phyloP scores from a whole-genome alignment of 2,888 invertebrate species.

The Herminia tarsipennalis region DNA sequence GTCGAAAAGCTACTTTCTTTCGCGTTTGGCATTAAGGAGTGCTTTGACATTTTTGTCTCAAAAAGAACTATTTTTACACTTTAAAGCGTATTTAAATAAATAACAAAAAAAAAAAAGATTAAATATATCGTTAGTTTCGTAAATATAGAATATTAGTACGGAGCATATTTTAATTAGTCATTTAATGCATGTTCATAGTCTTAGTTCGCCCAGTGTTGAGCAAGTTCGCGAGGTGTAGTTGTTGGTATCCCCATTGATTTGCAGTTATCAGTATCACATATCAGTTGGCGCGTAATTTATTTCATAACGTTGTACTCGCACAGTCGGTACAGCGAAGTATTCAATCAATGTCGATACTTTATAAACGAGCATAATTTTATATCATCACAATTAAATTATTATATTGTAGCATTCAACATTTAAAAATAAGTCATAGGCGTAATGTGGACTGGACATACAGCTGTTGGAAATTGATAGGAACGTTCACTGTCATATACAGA shows the following conservation, averaged over 20 bases:
- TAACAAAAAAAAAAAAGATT: constrained; percentile 61
- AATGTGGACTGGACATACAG: constrained; percentile 57
- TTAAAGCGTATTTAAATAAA: constrained; percentile 69
- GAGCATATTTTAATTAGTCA: constrained; percentile 80
- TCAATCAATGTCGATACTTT: constrained; percentile 20
- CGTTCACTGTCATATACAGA: too few relatives aligned
- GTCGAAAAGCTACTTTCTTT: constrained; percentile 39
- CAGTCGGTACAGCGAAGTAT: constrained; percentile 23
- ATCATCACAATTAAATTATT: constrained; percentile 41
- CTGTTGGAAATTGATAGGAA: constrained; percentile 13
- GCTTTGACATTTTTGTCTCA: constrained; percentile 71
- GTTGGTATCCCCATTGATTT: constrained; percentile 59
- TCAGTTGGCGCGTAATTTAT: constrained; percentile 49
- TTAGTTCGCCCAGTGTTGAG: constrained; percentile 68
- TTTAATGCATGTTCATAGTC: constrained; percentile 82
- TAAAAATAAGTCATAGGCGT: constrained; percentile 31
- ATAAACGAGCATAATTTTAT: constrained; percentile 42
- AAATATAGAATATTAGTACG: constrained; percentile 76
- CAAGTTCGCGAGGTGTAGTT: constrained; percentile 57
- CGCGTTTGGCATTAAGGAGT: constrained; percentile 55
- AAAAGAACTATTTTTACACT: constrained; percentile 82
- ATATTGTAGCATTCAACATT: constrained; percentile 34
- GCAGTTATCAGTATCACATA: constrained; percentile 62
- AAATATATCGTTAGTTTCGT: constrained; percentile 80
- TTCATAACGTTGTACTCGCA: constrained; percentile 32